phyloP scores from a whole-genome alignment of 2,113 vertebrate genomes.

The Galbula dea region DNA sequence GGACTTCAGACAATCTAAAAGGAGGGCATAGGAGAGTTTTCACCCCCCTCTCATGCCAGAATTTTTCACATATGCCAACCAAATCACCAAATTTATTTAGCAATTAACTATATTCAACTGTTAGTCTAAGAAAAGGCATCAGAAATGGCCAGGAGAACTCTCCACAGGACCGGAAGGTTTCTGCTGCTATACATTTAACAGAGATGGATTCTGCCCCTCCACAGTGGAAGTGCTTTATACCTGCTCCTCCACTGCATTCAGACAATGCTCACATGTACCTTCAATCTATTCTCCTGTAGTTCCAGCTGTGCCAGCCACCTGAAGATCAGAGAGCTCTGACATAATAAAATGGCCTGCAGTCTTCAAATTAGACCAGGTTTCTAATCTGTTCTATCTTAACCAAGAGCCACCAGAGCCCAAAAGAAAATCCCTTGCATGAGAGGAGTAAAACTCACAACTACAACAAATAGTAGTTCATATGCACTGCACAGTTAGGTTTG shows the following conservation, averaged over 20 bases:
- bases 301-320: neutral
- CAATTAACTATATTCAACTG: neutral
- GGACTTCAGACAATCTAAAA: neutral
- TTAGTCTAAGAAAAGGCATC: neutral
- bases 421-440: neutral
- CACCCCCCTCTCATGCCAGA: neutral
- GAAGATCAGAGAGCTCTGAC: neutral
- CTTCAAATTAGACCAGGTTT: neutral
- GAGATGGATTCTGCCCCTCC: neutral
- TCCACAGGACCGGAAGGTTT: neutral
- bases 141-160: neutral
- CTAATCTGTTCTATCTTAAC: neutral
- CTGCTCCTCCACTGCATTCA: neutral
- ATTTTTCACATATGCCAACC: neutral
- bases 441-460: neutral
- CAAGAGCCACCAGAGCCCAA: neutral
- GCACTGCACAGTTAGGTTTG: neutral
- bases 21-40: neutral
- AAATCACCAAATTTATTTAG: neutral
- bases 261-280: neutral
- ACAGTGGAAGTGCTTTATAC: neutral
- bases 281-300: neutral
- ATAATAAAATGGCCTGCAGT: neutral
- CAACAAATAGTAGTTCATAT: neutral
- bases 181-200: neutral